phyloP scores from a whole-genome alignment of 1,140 invertebrate species.

The Neodiprion virginianus region DNA sequence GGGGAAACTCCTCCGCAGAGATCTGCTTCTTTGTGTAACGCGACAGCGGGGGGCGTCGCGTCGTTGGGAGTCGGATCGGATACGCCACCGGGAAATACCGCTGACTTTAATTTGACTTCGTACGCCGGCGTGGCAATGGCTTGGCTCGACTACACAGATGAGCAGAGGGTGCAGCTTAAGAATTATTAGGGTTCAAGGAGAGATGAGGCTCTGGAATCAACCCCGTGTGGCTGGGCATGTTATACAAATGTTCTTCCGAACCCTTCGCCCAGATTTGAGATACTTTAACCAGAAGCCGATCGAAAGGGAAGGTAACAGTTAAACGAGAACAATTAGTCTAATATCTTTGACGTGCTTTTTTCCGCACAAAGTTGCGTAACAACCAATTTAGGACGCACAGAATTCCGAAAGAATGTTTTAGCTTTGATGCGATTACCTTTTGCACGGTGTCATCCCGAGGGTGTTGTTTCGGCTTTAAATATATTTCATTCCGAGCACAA shows the following conservation, averaged over 20 bases:
- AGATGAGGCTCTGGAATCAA: no score
- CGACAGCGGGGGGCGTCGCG: neutral
- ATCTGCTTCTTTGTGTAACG: neutral
- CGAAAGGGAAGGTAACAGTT: neutral
- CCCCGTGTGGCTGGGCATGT: no score
- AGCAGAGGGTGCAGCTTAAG: no score
- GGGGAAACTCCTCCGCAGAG: conserved; percentile 1
- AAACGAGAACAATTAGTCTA: neutral
- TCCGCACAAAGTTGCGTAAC: neutral
- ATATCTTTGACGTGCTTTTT: neutral
- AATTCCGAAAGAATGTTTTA: neutral
- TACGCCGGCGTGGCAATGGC: neutral
- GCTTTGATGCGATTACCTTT: neutral
- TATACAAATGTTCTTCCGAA: no score
- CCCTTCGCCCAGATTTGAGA: no score
- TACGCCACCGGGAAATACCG: neutral
- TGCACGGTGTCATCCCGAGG: neutral
- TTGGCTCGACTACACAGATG: no score
- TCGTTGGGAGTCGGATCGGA: neutral
- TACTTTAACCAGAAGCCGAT: neutral
- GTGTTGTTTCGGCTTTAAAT: no score
- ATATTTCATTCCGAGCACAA: no score
- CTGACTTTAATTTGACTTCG: neutral
- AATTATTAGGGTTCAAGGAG: no score
- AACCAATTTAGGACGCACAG: neutral